Percentiles rank a stretch among this genome's conserved stretches.
Conservation (phyloP, 2,888 invertebrate genomes). For the Rhamphomyia laevipes region DNA sequence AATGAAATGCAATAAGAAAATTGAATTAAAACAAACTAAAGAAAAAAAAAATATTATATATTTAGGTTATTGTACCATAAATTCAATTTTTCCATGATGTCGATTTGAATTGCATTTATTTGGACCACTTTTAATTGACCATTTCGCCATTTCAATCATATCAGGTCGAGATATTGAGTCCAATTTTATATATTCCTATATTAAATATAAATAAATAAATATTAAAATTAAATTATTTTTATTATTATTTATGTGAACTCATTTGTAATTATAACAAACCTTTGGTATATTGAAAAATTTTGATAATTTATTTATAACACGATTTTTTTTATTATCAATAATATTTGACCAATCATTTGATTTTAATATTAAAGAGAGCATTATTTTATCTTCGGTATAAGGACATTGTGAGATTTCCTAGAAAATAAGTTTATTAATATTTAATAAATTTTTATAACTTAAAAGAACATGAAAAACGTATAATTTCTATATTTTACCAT, state of each 20-base stretch:
- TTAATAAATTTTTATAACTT: neutral
- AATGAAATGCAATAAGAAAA: too few species aligned
- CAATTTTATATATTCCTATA: conserved; percentile 32
- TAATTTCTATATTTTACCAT: too few species aligned
- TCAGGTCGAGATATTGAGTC: conserved; percentile 31
- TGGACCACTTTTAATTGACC: conserved; percentile 29
- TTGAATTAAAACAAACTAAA: neutral
- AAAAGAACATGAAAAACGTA: too few species aligned
- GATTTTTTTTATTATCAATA: conserved; percentile 26
- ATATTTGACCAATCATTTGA: conserved; percentile 32
- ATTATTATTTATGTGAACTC: neutral
- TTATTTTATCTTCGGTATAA: conserved; percentile 28
- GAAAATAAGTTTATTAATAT: conserved; percentile 1
- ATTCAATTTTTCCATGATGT: conserved; percentile 33
- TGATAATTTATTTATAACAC: conserved; percentile 32
- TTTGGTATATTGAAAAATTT: conserved; percentile 37
- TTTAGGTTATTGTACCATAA: conserved; percentile 24
- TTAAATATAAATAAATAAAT: conserved; percentile 4
- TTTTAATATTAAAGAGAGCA: conserved; percentile 33
- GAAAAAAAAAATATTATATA: neutral
- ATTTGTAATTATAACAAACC: conserved; percentile 20
- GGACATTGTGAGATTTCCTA: conserved; percentile 26
- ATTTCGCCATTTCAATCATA: conserved; percentile 29
- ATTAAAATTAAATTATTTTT: neutral
- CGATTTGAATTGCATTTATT: conserved; percentile 24